phyloP scores from a whole-genome alignment of 2,888 invertebrate genomes.

The Acholoe squamosa region DNA sequence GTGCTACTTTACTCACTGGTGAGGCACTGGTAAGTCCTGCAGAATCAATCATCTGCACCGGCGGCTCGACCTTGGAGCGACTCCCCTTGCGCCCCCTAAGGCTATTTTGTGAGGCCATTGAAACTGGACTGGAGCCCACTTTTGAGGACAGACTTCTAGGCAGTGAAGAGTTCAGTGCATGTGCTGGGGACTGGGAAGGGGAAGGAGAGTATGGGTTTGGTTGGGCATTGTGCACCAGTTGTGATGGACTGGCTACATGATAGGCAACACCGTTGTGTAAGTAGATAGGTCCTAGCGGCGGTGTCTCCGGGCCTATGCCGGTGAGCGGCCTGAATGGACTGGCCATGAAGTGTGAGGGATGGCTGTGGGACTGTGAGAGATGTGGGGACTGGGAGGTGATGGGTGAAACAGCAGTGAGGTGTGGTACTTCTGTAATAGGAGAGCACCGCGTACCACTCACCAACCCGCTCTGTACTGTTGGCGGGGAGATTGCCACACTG shows the following conservation, averaged over 20 bases:
- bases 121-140: slow-evolving; percentile 38
- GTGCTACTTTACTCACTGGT: slow-evolving; percentile 44
- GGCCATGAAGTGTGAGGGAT: slow-evolving; percentile 9
- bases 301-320: slow-evolving; percentile 21
- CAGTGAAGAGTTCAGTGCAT: background rate
- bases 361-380: slow-evolving; percentile 16
- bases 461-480: slow-evolving; percentile 26
- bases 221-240: background rate
- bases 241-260: slow-evolving; percentile 32
- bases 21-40: background rate
- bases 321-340: background rate
- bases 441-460: slow-evolving; percentile 55
- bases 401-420: background rate
- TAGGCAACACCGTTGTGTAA: slow-evolving; percentile 41
- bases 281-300: slow-evolving; percentile 23
- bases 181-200: background rate
- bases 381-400: background rate
- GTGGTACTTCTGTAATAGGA: slow-evolving; percentile 41
- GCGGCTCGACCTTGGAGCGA: background rate
- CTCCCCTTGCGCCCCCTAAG: background rate
- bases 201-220: slow-evolving; percentile 1
- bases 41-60: slow-evolving; percentile 1
- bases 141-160: slow-evolving; percentile 25
- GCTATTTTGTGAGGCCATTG: background rate
- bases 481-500: slow-evolving; percentile 7